phyloP scores from a whole-genome alignment of 2,797 vertebrate genomes.

The Protosalanx chinensis region DNA sequence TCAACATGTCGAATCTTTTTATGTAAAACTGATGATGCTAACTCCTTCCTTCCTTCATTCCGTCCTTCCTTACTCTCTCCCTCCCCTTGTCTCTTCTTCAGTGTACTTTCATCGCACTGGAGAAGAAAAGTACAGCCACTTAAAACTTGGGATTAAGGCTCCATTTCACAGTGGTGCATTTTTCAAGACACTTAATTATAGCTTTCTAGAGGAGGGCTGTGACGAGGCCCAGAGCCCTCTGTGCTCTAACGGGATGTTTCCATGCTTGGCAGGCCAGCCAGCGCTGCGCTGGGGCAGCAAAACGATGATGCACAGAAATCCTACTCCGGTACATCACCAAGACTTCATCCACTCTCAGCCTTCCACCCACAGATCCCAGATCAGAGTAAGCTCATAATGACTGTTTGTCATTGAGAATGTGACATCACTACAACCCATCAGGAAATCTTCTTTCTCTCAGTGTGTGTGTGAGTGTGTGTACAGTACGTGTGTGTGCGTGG shows the following conservation, averaged over 20 bases:
- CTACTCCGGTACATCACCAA: constrained; percentile 66
- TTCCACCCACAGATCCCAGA: constrained; percentile 67
- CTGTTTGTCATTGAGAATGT: constrained; percentile 68
- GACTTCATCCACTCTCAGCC: constrained; percentile 50
- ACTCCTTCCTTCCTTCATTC: background rate
- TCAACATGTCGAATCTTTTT: background rate
- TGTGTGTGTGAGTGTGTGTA: background rate
- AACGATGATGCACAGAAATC: constrained; percentile 54
- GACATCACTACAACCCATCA: constrained; percentile 60
- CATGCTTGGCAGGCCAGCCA: constrained; percentile 70
- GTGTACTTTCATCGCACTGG: constrained; percentile 60
- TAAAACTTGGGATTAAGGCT: constrained; percentile 72
- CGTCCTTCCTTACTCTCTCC: background rate
- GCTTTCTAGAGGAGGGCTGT: constrained; percentile 71
- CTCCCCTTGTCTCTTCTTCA: constrained; percentile 23
- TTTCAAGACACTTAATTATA: constrained; percentile 84
- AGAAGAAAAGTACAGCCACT: constrained; percentile 73
- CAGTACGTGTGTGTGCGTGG: constrained; percentile 12
- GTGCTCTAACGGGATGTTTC: constrained; percentile 78
- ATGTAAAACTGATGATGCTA: background rate
- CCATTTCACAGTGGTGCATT: constrained; percentile 79
- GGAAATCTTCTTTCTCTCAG: constrained; percentile 28
- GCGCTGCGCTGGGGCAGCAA: constrained; percentile 5
- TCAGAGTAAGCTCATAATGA: constrained; percentile 75
- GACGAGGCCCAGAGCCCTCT: constrained; percentile 69